These are phyloP conservation scores for Adelges cooleyi DNA, from an alignment of 1,140 invertebrate genomes.

Conservation along the genomic window DNA sequence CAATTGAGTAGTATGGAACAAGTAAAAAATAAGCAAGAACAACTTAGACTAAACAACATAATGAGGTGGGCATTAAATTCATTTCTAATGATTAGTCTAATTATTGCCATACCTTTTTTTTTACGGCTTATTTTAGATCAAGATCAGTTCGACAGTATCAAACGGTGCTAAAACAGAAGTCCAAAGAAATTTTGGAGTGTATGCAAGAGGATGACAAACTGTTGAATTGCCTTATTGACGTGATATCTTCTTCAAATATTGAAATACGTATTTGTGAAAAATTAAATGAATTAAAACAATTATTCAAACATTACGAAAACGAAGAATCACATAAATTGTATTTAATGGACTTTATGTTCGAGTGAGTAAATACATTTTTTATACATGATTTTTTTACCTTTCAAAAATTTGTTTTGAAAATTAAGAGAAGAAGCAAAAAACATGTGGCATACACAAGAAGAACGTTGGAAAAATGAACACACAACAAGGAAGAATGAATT, in stretches of 20 bases:
- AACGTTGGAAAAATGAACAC: not conserved
- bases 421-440: constrained; percentile 18
- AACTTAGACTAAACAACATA: no score
- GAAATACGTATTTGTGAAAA: not conserved
- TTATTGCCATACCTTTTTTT: not conserved
- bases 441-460: constrained; percentile 12
- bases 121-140: not conserved
- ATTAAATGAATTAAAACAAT: not conserved
- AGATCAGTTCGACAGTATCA: not conserved
- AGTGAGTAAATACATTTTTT: not conserved
- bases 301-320: not conserved
- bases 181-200: not conserved
- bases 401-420: no score
- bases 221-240: not conserved
- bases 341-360: constrained; percentile 16
- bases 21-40: not conserved
- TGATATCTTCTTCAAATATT: not conserved
- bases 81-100: no score
- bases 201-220: not conserved
- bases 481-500: not conserved
- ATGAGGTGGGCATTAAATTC: no score
- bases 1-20: not conserved
- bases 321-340: not conserved
- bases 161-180: not conserved
- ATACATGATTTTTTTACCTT: no score